Evolutionary conservation across 2,797 vertebrate species (phyloP).

Genomic region (Pelochelys cantorii): DNA sequence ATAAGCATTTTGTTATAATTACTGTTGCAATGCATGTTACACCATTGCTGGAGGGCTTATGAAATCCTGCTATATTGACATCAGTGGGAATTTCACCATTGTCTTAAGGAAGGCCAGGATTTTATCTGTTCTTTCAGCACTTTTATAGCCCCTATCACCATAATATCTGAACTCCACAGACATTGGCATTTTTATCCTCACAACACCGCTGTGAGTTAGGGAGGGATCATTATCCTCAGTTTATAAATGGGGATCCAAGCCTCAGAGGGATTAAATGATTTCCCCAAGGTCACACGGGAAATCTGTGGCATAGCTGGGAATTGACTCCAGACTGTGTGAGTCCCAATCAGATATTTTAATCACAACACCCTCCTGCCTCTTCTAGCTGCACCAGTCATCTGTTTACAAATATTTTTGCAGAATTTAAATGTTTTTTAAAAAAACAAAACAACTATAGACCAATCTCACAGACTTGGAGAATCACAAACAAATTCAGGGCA

Average conservation of each 20-base stretch:
- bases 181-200: background rate
- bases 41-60: background rate
- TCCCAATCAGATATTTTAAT: background rate
- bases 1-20: background rate
- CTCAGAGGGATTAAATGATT: background rate
- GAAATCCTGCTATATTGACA: background rate
- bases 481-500: background rate
- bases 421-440: background rate
- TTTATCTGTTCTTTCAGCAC: background rate
- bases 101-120: background rate
- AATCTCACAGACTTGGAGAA: background rate
- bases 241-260: background rate
- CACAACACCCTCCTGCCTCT: background rate
- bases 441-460: background rate
- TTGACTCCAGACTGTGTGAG: background rate
- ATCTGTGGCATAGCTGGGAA: background rate
- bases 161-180: background rate
- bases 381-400: background rate
- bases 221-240: background rate
- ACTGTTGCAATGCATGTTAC: background rate
- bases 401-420: background rate
- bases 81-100: background rate
- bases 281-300: background rate
- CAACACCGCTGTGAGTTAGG: background rate
- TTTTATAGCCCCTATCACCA: background rate